Conservation (phyloP, 2,888 invertebrate species). For the Hyposoter dolosus region DNA sequence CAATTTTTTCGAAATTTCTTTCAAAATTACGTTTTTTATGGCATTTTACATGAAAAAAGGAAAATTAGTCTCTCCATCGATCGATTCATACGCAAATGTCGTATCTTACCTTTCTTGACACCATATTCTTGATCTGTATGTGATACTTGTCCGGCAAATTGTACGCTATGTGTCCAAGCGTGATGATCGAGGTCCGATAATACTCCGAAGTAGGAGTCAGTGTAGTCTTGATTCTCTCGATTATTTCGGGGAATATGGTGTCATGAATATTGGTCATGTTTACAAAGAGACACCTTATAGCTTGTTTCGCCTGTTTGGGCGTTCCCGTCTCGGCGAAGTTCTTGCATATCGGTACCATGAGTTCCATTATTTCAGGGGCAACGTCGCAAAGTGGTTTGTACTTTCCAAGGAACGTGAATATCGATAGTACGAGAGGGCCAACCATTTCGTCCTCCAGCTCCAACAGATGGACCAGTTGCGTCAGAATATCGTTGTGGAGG, state of each 20-base stretch:
- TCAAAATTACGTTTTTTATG: background rate
- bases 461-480: constrained; percentile 91
- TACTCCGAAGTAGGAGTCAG: constrained; percentile 91
- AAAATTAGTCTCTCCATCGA: no score
- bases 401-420: constrained; percentile 95
- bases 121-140: constrained; percentile 96
- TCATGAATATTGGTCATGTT: constrained; percentile 91
- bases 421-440: constrained; percentile 92
- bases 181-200: constrained; percentile 97
- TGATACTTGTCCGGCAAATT: constrained; percentile 96
- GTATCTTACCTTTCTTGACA: constrained; percentile 92
- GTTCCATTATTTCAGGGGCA: constrained; percentile 91
- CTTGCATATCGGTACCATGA: constrained; percentile 94
- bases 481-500: constrained; percentile 93
- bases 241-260: constrained; percentile 92
- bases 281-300: constrained; percentile 95
- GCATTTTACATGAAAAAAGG: no score
- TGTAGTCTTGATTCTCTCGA: constrained; percentile 92
- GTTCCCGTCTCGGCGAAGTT: constrained; percentile 95
- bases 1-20: background rate
- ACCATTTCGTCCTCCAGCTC: constrained; percentile 93
- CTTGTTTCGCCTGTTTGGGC: constrained; percentile 98
- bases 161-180: constrained; percentile 97
- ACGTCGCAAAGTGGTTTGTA: constrained; percentile 93
- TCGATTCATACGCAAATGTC: no score